Conservation (phyloP, 1,140 invertebrate species). For the Ridgeia piscesae region DNA sequence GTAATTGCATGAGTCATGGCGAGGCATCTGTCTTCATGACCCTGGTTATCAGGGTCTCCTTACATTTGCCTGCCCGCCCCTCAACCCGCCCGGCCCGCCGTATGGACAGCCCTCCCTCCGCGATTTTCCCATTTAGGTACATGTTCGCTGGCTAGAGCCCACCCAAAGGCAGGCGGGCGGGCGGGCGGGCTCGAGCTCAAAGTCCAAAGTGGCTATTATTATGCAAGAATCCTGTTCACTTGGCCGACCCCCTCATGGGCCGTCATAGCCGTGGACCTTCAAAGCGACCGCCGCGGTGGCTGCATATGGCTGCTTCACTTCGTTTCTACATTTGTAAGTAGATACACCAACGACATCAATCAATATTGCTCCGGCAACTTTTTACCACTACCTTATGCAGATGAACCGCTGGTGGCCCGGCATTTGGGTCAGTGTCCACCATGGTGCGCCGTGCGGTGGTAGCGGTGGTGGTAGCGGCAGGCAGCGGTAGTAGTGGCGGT, state of each 20-base stretch:
- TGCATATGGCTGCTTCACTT: no score
- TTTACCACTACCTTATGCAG: neutral
- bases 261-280: neutral
- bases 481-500: neutral
- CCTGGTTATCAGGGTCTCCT: neutral
- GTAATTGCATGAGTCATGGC: neutral
- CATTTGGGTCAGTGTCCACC: neutral
- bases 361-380: neutral
- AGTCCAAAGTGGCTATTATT: constrained; percentile 1
- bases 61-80: no score
- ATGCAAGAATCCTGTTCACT: neutral
- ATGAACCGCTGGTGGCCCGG: neutral
- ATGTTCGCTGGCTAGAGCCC: neutral
- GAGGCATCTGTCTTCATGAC: neutral
- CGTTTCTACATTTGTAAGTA: neutral
- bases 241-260: neutral
- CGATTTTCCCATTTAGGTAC: neutral
- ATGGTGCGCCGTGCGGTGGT: neutral
- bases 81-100: no score
- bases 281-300: neutral
- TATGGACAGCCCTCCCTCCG: no score
- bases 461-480: neutral
- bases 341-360: neutral
- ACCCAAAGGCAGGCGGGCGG: no score
- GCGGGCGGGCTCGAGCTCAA: no score